Base-by-base conservation (phyloP, 2,113 vertebrate species). In the Parotia lawesii region DNA sequence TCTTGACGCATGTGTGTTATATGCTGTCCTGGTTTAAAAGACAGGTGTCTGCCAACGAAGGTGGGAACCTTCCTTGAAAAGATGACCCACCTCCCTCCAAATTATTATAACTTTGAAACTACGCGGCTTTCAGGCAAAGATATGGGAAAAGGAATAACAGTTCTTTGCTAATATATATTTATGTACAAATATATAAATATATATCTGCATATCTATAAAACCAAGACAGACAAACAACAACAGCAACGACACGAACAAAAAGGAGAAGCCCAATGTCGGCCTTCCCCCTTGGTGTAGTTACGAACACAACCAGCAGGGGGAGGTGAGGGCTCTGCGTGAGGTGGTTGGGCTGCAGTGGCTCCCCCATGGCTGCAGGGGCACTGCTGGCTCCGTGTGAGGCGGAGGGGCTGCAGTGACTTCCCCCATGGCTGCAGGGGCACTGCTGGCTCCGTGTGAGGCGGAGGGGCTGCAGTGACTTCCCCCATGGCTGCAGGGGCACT, bases 241-340 rank as follows among this genome's bases (percentile, higher is more conserved):
- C 31, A 15, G 4, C 28, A 57, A 14, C n/a, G 22, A 17, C 35
- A 18, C 21, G 6, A 15, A 6, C 17, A 11, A 31, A 5, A 27
- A 25, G 51, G 28, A 28, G 3, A 11, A 50, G 40, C 21, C 28
- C 35, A 4, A 1, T 7, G 15, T 12, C 9, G 2, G 42, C 8
- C 7, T 15, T 28, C 29, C 61, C 21, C 16, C 8, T 6, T 1
- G 20, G 9, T 20, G 61, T 4, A 20, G 33, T 31, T 37, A 4
- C 2, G 3, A 4, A 6, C 16, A 1, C 9, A 6, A 20, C 37
- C 3, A 9, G 19, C 13, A 2, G 23, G 29, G 28, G 28, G 12
- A 1, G 1, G 9, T 15, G 56, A 24, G 21, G 22, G 33, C 33
- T 35, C 38, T 5, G 38, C 5, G 38, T 38, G 38, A 38, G 37